Base-by-base conservation (phyloP, 2,888 invertebrate species). In the Limnephilus auricula region DNA sequence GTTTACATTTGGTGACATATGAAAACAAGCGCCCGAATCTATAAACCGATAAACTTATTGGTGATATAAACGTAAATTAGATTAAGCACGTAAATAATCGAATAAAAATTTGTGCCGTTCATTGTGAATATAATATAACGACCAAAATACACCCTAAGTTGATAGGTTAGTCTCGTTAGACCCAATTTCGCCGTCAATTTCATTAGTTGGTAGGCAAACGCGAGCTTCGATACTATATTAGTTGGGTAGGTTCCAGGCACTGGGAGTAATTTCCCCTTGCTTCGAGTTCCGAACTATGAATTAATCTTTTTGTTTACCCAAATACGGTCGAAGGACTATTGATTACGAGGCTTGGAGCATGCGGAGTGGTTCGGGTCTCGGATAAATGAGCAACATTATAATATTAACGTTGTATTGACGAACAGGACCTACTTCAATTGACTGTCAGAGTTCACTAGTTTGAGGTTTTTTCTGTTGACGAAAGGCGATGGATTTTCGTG, bases 291-390 rank as follows among this genome's bases (percentile, higher is more conserved):
- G 90, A 82, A 84, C 86, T 85, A 9, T 85, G 30, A 85, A 40
- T 40, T 40, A n/a, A 40, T 85, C 34, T 92, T 91, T 92, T 91
- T 89, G 92, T 91, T 91, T 91, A 91, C 89, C 45, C 45, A 84
- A 45, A 86, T 86, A 86, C 80, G 91, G 50, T 84, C 82, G 30
- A 85, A 80, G 40, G 40, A 85, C 37, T 85, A 85, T 85, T 85
- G 85, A 85, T 85, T 80, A 80, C 65, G 12, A 15, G 30, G 15
- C 18, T 13, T 3, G 12, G 85, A 32, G 32, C 31, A 15, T 25
- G 15, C 78, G 65, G 32, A 88, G 65, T 32, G 78, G 34, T 65
- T 88, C n/a, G 37, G 65, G 18, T 40, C 85, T 40, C 40, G 13
- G 85, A 4, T 10, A 85, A 85, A 85, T 85, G 85, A 85, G 40